Evolutionary conservation across 2,797 vertebrate species (phyloP).

Genomic region (Furcifer pardalis): DNA sequence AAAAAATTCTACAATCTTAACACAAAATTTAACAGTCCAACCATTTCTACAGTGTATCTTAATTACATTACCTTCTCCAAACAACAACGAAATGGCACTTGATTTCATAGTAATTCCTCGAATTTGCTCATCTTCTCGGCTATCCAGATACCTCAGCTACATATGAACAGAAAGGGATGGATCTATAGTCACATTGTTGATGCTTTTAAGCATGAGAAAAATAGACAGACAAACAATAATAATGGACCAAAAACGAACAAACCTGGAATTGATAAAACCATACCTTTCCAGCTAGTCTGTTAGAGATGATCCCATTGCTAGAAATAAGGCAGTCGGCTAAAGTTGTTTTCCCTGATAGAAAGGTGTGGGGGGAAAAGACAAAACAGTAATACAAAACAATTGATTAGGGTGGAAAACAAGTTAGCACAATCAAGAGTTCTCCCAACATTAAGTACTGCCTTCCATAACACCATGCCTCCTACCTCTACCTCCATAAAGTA

Average conservation of each 20-base stretch:
- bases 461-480: too few species aligned
- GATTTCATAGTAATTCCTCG: constrained; percentile 99
- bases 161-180: neutral
- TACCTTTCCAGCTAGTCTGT: constrained; percentile 93
- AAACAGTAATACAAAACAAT: neutral
- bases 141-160: constrained; percentile 94
- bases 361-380: neutral
- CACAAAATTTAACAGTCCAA: neutral
- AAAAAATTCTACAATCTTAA: neutral
- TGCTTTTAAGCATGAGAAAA: neutral
- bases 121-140: constrained; percentile 94
- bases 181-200: neutral
- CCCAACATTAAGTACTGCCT: neutral
- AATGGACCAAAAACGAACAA: neutral
- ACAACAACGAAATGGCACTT: constrained; percentile 93
- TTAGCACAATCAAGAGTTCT: neutral
- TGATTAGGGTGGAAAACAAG: neutral
- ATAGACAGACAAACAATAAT: accelerated
- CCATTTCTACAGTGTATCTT: neutral
- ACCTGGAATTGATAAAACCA: neutral
- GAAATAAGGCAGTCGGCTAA: constrained; percentile 95
- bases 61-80: constrained; percentile 73
- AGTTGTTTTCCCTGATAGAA: constrained; percentile 88
- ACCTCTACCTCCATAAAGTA: neutral
- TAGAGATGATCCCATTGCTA: constrained; percentile 96